Evolutionary conservation across 92 coral and sea anemone species (phyloP), one percentile per base, ranked within the genome.

Genomic region (Meandrina meandrites): DNA sequence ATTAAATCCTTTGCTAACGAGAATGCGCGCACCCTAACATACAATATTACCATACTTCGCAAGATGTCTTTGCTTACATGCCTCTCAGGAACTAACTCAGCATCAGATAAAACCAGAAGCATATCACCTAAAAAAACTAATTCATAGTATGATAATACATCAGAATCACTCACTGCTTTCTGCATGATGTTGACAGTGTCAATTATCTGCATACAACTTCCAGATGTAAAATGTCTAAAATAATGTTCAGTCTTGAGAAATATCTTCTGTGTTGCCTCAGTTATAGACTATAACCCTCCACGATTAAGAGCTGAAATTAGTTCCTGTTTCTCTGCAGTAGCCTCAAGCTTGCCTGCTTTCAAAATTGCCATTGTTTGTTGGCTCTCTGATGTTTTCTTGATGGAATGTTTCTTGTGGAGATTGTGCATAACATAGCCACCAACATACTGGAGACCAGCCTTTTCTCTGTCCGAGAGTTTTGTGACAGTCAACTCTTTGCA

Each of bases 371-470:
- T n/a, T 80, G 84, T 56, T 87, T 92, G 57, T 82, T 86, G 51
- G 51, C 51, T 47, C 10, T 47, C 51, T 4, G 10, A 5, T 47
- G 51, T 4, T 4, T 47, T 10, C 10, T 10, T 47, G 10, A 47
- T 5, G 10, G 10, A 47, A 11, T 47, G 51, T 47, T 47, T 47
- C 6, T 10, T 10, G 86, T 92, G 81, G 8, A 89, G 82, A 18
- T 90, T 86, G 74, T 89, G 92, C 68, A 89, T 60, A 24, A 86
- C 95, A 89, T 92, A 92, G 11, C 92, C 92, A n/a, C 89, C 76
- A 0, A 93, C 36, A 79, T 93, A 89, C 60, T 91, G 92, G 30
- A 90, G 90, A 5, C 90, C 92, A 84, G 90, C 90, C 58, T 68
- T 86, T 47, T 88, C 75, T 54, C 54, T 81, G 12, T 88, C 91